phyloP scores from a whole-genome alignment of 2,888 invertebrate species.

The Clivina fossor region DNA sequence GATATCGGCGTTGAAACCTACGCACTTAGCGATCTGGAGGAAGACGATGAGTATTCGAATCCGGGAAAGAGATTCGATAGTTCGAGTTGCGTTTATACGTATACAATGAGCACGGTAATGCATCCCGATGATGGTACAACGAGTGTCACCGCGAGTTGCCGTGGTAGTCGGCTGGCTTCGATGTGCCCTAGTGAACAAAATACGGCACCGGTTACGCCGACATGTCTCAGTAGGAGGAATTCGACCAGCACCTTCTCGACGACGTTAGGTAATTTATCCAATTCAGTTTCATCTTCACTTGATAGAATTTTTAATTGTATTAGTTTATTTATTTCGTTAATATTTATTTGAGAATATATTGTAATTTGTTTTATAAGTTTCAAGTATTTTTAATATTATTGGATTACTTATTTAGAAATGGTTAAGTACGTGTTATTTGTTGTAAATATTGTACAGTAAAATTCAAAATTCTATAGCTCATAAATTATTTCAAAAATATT shows the following conservation, averaged over 20 bases:
- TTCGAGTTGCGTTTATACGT: conserved; percentile 80
- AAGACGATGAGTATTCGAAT: conserved; percentile 69
- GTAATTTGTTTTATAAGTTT: no score
- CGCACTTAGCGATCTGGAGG: conserved; percentile 69
- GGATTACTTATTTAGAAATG: no score
- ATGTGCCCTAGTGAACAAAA: conserved; percentile 60
- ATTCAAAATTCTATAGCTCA: no score
- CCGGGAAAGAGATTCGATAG: conserved; percentile 76
- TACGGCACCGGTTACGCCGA: conserved; percentile 56
- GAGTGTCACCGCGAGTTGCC: conserved; percentile 62
- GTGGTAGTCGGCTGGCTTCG: conserved; percentile 68
- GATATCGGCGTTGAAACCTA: conserved; percentile 74
- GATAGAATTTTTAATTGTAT: no score
- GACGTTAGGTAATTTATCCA: conserved; percentile 52
- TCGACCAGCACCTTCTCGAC: conserved; percentile 79
- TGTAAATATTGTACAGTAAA: no score
- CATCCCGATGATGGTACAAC: conserved; percentile 85
- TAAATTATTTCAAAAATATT: no score
- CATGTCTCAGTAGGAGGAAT: conserved; percentile 68
- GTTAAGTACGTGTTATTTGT: no score
- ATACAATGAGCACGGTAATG: conserved; percentile 84
- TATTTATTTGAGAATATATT: no score
- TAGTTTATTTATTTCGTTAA: no score
- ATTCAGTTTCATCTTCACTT: not conserved
- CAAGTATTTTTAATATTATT: no score